Evolutionary conservation across 2,888 invertebrate species (phyloP), one percentile per base, ranked within the genome.

Genomic region (Eupithecia vulgata): DNA sequence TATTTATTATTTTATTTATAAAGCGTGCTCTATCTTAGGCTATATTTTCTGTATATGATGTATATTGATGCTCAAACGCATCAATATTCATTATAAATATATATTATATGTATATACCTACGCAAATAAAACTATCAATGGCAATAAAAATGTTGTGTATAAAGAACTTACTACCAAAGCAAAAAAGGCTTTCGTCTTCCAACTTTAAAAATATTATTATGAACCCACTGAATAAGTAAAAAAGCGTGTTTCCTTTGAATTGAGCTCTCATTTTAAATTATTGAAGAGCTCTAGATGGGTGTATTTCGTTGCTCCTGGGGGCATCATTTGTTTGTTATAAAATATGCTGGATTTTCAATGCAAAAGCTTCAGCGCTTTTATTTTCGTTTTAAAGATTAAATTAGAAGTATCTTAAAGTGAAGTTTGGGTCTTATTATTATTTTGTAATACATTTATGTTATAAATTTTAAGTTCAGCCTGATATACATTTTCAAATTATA

Each of bases 261-360:
- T 48, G 48, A 48, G 48, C n/a, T 48, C 48, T 48, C 17, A 8
- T 48, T 48, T 17, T 48, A 48, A 48, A 48, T 48, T n/a, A 48
- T 48, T 48, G 48, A 48, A n/a, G 8, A 48, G n/a, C 8, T 30
- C 21, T 59, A 25, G 59, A 59, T 13, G 12, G 12, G 15, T 42
- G 5, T 30, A 25, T 12, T 7, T 7, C 30, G 61, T 61, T 61
- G 34, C 15, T 34, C 61, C 34, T 30, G 6, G 34, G 61, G 61
- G 61, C 61, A 15, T 61, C 61, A 34, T 34, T 61, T 61, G 34
- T 61, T 61, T 61, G 61, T 30, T 61, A 15, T 34, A 30, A 30
- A 61, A 61, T 61, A 30, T 30, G 25, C 25, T 59, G 48, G 25
- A 30, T 61, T 30, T 61, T 30, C 61, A 34, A 15, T 17, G 34